phyloP scores from a whole-genome alignment of 2,888 invertebrate genomes.

The Eurytoma californica region DNA sequence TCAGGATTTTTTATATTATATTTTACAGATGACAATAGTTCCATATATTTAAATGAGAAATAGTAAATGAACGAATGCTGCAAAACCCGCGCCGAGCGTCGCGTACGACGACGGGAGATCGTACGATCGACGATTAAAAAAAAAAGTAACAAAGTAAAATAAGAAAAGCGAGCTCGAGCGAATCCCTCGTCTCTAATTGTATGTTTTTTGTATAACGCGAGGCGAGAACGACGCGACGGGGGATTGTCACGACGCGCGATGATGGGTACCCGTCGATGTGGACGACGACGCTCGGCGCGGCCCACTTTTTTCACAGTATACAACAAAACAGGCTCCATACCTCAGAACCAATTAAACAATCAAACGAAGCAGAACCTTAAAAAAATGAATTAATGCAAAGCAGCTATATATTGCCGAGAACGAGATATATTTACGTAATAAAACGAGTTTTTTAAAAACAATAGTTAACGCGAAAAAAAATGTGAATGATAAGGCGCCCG shows the following conservation, averaged over 20 bases:
- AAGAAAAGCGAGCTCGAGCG: background rate
- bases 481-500: slow-evolving; percentile 53
- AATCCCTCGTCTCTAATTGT: background rate
- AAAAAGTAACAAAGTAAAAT: too few relatives aligned
- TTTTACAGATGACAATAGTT: slow-evolving; percentile 76
- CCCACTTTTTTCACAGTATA: slow-evolving; percentile 45
- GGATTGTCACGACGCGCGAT: slow-evolving; percentile 17
- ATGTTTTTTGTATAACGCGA: slow-evolving; percentile 27
- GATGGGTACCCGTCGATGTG: background rate
- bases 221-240: background rate
- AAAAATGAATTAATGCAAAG: slow-evolving; percentile 59
- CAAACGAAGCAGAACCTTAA: slow-evolving; percentile 65
- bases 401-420: slow-evolving; percentile 74
- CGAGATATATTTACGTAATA: slow-evolving; percentile 72
- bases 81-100: slow-evolving; percentile 40
- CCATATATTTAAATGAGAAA: slow-evolving; percentile 65
- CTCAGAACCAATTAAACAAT: slow-evolving; percentile 71
- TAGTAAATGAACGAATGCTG: slow-evolving; percentile 24
- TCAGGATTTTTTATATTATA: slow-evolving; percentile 76
- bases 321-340: slow-evolving; percentile 72
- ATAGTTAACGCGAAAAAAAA: slow-evolving; percentile 67
- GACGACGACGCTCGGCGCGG: slow-evolving; percentile 29
- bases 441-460: slow-evolving; percentile 68
- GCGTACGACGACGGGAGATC: background rate
- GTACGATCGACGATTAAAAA: background rate